A percentile compares a stretch with the other conserved stretches of the same genome.
phyloP scores from a whole-genome alignment of 2,797 vertebrate genomes.

The Neostethus bicornis region DNA sequence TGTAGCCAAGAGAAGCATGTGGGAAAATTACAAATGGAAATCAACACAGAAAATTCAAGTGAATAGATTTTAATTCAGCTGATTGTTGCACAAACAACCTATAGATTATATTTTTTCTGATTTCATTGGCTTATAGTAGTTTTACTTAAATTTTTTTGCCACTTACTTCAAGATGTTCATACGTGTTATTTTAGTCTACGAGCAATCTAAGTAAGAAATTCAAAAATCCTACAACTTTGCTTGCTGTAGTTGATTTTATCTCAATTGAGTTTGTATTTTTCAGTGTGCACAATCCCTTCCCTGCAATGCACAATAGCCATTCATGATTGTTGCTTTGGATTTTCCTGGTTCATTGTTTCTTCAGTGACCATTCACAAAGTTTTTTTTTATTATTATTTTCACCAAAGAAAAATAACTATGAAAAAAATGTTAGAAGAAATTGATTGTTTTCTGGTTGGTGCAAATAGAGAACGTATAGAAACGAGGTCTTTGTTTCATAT shows the following conservation, averaged over 20 bases:
- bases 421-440: not conserved
- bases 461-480: no score
- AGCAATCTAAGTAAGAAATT: no score
- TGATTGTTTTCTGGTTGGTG: not conserved
- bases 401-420: not conserved
- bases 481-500: no score
- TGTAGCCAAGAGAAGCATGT: slow-evolving; percentile 62
- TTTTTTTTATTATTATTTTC: not conserved
- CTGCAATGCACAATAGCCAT: not conserved
- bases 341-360: not conserved
- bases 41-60: slow-evolving; percentile 25
- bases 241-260: not conserved
- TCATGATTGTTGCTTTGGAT: not conserved
- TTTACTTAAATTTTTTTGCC: no score
- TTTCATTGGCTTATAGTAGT: no score
- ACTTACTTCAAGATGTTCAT: no score
- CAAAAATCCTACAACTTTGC: no score
- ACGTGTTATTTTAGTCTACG: no score
- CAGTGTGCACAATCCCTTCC: not conserved
- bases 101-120: not conserved
- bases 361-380: not conserved
- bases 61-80: slow-evolving; percentile 11
- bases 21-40: slow-evolving; percentile 42
- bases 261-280: not conserved
- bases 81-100: not conserved